Percentiles rank a stretch among this genome's conserved stretches.
phyloP scores from a whole-genome alignment of 2,113 vertebrate genomes.

The Heliornis fulica region DNA sequence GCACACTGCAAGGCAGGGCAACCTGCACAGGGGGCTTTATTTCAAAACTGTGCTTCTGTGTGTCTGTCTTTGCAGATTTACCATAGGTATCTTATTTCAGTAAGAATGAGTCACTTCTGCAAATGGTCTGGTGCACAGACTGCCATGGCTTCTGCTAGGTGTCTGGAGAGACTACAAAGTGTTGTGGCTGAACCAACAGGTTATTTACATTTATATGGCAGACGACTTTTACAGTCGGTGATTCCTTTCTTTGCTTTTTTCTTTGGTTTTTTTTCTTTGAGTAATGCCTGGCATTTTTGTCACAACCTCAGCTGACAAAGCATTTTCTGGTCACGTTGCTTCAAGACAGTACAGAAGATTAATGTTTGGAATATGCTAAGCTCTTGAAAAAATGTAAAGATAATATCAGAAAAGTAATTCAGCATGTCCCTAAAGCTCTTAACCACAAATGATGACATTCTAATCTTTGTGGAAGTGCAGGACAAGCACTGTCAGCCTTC shows the following conservation, averaged over 20 bases:
- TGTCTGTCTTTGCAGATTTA: not conserved
- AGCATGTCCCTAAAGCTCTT: conserved; percentile 42
- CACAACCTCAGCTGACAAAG: conserved; percentile 58
- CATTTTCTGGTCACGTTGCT: conserved; percentile 51
- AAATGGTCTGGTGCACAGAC: not conserved
- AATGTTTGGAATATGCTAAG: conserved; percentile 68
- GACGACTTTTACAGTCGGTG: not conserved
- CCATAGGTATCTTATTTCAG: not conserved
- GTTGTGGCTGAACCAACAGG: conserved; percentile 21
- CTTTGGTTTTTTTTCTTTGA: not conserved
- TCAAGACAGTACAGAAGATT: conserved; percentile 63
- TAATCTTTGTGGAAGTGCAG: conserved; percentile 52
- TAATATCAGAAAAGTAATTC: conserved; percentile 70
- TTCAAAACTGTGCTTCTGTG: not conserved
- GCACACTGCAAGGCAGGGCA: not conserved
- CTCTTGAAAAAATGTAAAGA: conserved; percentile 61
- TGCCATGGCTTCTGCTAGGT: not conserved
- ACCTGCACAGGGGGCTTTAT: not conserved
- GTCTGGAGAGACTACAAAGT: not conserved
- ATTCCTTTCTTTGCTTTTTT: not conserved
- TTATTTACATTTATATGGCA: not conserved
- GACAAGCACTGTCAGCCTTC: not conserved
- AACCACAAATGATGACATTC: conserved; percentile 42
- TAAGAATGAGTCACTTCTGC: not conserved
- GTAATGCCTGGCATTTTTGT: conserved; percentile 43